These are phyloP conservation scores for Xestobium rufovillosum DNA, from an alignment of 2,888 invertebrate genomes.

Conservation along the genomic window DNA sequence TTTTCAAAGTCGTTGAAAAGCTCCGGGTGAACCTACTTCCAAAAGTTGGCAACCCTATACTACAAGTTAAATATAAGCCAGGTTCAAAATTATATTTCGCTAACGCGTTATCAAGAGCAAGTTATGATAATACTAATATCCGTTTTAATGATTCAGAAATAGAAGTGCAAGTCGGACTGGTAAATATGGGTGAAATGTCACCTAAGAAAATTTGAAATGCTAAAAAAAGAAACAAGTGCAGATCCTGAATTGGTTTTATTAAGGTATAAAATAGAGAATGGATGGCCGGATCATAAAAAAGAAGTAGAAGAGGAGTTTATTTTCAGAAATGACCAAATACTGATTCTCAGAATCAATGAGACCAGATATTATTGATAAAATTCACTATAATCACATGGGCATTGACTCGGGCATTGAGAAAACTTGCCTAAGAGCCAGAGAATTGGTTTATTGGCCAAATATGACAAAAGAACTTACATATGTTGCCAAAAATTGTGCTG, in stretches of 20 bases:
- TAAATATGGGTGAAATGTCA: not conserved
- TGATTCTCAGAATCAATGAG: conserved; percentile 23
- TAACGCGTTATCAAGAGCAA: conserved; percentile 27
- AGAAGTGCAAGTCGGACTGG: conserved; percentile 4
- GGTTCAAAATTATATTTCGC: no score
- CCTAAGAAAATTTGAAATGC: not conserved
- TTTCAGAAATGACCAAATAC: conserved; percentile 19
- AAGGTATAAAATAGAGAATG: conserved; percentile 18
- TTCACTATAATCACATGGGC: no score
- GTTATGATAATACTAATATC: conserved; percentile 17
- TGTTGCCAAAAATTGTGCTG: conserved; percentile 21
- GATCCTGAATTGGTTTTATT: not conserved
- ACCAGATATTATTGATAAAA: conserved; percentile 19
- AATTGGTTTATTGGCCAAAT: conserved; percentile 25
- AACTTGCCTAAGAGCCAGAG: conserved; percentile 20
- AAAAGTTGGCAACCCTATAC: no score
- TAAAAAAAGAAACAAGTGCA: no score
- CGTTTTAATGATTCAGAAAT: conserved; percentile 3
- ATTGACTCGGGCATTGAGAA: conserved; percentile 26
- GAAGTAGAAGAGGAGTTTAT: conserved; percentile 18
- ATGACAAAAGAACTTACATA: conserved; percentile 23
- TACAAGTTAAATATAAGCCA: no score
- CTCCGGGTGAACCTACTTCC: no score
- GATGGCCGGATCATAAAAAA: conserved; percentile 13
- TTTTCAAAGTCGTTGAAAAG: no score